Evolutionary conservation across 2,113 vertebrate genomes (phyloP), one percentile per base, ranked within the genome.

Genomic region (Psammodynastes pulverulentus): DNA sequence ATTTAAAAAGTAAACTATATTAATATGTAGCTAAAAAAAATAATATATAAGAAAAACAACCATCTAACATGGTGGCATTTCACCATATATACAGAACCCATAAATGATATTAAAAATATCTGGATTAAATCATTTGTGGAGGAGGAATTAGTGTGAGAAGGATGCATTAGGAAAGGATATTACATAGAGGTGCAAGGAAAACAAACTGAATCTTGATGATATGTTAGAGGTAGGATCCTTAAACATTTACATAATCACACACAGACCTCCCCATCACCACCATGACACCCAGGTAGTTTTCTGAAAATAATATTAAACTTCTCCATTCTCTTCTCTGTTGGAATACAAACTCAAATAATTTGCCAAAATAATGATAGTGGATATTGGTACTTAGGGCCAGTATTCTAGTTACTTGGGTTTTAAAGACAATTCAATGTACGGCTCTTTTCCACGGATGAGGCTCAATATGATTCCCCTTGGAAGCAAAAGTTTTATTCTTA

Each of bases 331-430:
- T 89, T 62, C 7, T 54, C 39, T 93, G 84, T 94, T 90, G 93
- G 92, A 94, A 88, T 95, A 94, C 93, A 94, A 96, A 95, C 93
- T 87, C 94, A 93, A 95, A 24, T 95, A 95, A 95, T 94, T 89
- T 9, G 87, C 85, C 89, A 93, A 88, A 89, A 94, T 93, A 93
- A 93, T 96, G 95, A 96, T 95, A 95, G 94, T 94, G 95, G 90
- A 95, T 95, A 96, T 94, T 91, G 62, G 94, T 95, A 93, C 88
- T 95, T 93, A 90, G 93, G 95, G 91, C 93, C 87, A 92, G 91
- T 13, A 92, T 90, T 94, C 93, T 84, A 84, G 92, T 94, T 95
- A 94, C 2, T 0, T 62, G 2, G 46, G 29, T 34, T 95, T 93
- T 93, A 92, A 85, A 88, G 56, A 92, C 90, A n/a, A 86, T 91